Evolutionary conservation across 2,797 vertebrate species (phyloP).

Genomic region (Peromyscus aztecus): DNA sequence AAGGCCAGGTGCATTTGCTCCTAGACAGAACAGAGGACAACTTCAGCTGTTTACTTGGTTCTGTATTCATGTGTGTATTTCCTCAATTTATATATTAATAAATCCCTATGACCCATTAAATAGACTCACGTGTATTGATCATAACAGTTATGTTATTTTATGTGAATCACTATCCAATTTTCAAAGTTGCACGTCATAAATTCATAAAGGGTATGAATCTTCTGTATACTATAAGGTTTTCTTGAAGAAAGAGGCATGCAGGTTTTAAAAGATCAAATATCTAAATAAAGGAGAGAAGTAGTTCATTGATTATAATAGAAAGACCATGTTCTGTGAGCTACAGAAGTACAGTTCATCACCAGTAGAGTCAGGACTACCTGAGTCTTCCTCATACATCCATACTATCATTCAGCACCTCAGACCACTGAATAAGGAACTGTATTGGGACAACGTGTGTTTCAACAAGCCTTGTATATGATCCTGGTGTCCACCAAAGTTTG

Average conservation of each 20-base stretch:
- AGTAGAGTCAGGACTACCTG: not conserved
- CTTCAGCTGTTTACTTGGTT: no score
- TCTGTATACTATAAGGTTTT: not conserved
- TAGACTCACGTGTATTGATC: no score
- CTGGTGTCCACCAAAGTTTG: not conserved
- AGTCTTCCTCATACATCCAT: not conserved
- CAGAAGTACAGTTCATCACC: not conserved
- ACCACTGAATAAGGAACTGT: not conserved
- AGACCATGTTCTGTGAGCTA: not conserved
- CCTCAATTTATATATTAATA: no score
- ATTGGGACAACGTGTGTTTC: not conserved
- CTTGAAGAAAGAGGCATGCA: not conserved
- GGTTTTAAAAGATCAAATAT: constrained; percentile 15
- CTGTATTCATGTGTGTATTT: no score
- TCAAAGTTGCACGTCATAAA: not conserved
- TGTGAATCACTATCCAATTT: not conserved
- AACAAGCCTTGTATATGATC: not conserved
- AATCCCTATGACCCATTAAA: no score
- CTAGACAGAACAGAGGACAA: no score
- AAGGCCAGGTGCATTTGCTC: no score
- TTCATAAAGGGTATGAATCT: not conserved
- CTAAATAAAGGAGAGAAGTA: not conserved
- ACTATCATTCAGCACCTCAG: not conserved
- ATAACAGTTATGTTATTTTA: not conserved
- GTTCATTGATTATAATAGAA: not conserved